Conservation (phyloP, 2,888 invertebrate species). For the Didymodactylos carnosus region DNA sequence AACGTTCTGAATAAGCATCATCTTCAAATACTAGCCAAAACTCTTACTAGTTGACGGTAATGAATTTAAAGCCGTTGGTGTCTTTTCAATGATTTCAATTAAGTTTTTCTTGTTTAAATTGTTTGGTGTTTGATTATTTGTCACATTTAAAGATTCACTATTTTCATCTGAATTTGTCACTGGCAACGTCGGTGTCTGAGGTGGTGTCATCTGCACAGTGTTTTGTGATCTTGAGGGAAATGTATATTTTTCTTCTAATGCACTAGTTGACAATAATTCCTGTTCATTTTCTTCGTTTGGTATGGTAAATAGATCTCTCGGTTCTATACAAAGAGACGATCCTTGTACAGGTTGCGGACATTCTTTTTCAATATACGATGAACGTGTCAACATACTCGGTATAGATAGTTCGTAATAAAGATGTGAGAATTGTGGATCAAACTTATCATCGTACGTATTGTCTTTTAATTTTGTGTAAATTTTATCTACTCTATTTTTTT, state of each 20-base stretch:
- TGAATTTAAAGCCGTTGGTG: too few relatives aligned
- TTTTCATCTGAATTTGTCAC: too few relatives aligned
- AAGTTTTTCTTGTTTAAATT: background rate
- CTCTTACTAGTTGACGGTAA: too few relatives aligned
- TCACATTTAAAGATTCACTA: too few relatives aligned
- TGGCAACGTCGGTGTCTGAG: too few relatives aligned
- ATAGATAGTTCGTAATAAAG: background rate
- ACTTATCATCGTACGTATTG: too few relatives aligned
- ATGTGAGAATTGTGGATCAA: too few relatives aligned
- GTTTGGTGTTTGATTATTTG: background rate
- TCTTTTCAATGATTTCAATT: background rate
- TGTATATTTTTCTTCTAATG: background rate
- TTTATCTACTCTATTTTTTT: too few relatives aligned
- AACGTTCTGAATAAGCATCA: too few relatives aligned
- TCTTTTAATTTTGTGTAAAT: too few relatives aligned
- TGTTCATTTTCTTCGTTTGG: background rate
- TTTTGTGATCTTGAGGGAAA: background rate
- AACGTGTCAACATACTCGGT: background rate
- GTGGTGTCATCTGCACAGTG: too few relatives aligned
- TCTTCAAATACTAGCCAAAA: too few relatives aligned
- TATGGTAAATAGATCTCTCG: background rate
- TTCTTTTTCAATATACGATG: background rate
- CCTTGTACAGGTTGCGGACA: background rate
- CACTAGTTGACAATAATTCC: background rate
- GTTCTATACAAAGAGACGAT: background rate